Evolutionary conservation across 2,797 vertebrate species (phyloP).

Genomic region (Erethizon dorsatum): DNA sequence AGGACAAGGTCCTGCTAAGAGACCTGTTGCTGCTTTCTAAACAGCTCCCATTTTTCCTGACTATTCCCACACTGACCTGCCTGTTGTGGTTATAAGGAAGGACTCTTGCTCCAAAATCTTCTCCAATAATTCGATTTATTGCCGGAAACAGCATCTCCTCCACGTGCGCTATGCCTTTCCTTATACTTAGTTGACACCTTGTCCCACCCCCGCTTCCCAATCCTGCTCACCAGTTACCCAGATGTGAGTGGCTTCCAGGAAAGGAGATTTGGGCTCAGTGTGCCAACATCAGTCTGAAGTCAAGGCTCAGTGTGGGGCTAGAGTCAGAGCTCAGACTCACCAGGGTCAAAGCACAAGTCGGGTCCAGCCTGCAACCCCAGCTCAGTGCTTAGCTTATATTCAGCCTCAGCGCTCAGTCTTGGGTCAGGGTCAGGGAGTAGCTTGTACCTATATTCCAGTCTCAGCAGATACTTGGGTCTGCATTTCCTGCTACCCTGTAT

Average conservation of each 20-base stretch:
- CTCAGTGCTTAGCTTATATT: not conserved
- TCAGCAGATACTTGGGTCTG: not conserved
- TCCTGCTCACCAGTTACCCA: constrained; percentile 30
- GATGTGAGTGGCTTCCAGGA: not conserved
- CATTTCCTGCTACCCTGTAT: not conserved
- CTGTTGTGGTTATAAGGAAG: not conserved
- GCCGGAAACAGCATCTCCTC: not conserved
- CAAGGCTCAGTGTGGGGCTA: constrained; percentile 18
- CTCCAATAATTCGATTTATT: constrained; percentile 20
- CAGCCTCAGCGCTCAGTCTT: not conserved
- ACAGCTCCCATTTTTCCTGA: not conserved
- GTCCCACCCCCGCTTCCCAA: constrained; percentile 10
- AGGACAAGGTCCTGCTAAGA: not conserved
- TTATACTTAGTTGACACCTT: not conserved
- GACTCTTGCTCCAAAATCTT: constrained; percentile 31
- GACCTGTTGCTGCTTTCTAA: not conserved
- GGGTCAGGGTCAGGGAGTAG: not conserved
- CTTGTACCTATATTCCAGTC: constrained; percentile 20
- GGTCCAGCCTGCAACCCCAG: not conserved
- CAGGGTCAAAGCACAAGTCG: not conserved
- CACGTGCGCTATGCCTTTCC: not conserved
- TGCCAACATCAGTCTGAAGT: constrained; percentile 13
- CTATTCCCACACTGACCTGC: not conserved
- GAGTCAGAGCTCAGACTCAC: not conserved
- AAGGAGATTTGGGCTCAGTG: not conserved